Conservation (phyloP, 2,888 invertebrate species). For the Metallyticus violacea region DNA sequence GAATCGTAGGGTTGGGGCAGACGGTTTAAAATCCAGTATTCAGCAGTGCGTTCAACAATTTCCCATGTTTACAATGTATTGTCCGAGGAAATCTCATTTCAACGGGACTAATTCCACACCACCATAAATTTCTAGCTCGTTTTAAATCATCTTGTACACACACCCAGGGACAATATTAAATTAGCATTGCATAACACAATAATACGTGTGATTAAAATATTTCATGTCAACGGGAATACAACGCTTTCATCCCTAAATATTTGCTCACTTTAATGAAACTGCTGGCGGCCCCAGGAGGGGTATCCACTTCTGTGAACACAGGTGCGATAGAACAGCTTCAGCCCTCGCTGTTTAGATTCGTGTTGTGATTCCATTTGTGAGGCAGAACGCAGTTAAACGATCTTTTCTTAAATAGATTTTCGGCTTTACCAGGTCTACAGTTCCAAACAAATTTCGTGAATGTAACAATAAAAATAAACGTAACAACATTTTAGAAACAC, state of each 20-base stretch:
- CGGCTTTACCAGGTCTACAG: too few relatives aligned
- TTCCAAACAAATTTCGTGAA: too few relatives aligned
- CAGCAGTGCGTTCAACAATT: not conserved
- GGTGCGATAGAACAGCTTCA: too few relatives aligned
- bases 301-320: too few relatives aligned
- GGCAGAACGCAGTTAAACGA: not conserved
- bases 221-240: not conserved
- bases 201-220: not conserved
- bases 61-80: not conserved
- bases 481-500: too few relatives aligned
- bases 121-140: not conserved
- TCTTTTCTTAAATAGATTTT: too few relatives aligned
- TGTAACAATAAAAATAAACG: too few relatives aligned
- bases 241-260: not conserved
- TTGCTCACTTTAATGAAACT: not conserved
- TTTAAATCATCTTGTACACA: not conserved
- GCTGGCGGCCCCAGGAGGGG: too few relatives aligned
- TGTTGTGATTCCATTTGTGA: not conserved
- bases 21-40: not conserved
- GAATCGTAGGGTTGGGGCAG: not conserved
- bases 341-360: not conserved
- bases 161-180: not conserved
- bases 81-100: not conserved
- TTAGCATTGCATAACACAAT: not conserved
- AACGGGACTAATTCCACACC: not conserved